Base-by-base conservation (phyloP, 2,797 vertebrate species). In the Sebastes steindachneri region DNA sequence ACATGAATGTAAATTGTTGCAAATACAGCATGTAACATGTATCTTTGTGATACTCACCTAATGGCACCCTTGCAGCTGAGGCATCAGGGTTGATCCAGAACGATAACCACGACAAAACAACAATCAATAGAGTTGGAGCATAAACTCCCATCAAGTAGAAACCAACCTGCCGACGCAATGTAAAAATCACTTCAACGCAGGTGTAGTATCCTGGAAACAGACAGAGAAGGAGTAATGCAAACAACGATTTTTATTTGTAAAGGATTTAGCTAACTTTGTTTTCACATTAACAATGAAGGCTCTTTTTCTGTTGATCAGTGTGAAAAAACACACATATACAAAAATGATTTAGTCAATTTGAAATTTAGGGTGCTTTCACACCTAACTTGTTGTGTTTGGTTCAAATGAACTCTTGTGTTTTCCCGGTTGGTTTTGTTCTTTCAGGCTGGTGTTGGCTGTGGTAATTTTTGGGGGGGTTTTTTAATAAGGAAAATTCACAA, bases 71-170 rank as follows among this genome's bases (percentile, higher is more conserved):
- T 54, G 98, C 98, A 78, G 98, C 98, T 26, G 98, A 99, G 37
- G 98, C 98, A 59, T 99, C 98, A 0, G 98, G 98, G 92, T 99
- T 99, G 93, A 99, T 99, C 98, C 98, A 99, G 95, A 99, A 99
- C 25, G 98, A 97, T 1, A 99, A 96, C 98, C 98, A 99, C 53
- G 98, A 99, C 0, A 99, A 94, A 51, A 99, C 98, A 21, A 99
- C 98, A 59, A 98, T 96, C 35, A 99, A 91, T 55, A 99, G 94
- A 33, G 98, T 99, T 5, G 98, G 98, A 60, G 98, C 98, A 15
- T 99, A 99, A 80, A 99, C 97, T 3, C 98, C 98, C 98, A 99
- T 99, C 97, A 99, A 87, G 91, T 99, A 99, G 94, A 99, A 99
- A 73, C 98, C 98, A 53, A 99, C 98, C 93, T 99, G 98, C 82